These are phyloP conservation scores for Mycteria americana DNA, from an alignment of 2,797 vertebrate genomes.

Conservation along the genomic window DNA sequence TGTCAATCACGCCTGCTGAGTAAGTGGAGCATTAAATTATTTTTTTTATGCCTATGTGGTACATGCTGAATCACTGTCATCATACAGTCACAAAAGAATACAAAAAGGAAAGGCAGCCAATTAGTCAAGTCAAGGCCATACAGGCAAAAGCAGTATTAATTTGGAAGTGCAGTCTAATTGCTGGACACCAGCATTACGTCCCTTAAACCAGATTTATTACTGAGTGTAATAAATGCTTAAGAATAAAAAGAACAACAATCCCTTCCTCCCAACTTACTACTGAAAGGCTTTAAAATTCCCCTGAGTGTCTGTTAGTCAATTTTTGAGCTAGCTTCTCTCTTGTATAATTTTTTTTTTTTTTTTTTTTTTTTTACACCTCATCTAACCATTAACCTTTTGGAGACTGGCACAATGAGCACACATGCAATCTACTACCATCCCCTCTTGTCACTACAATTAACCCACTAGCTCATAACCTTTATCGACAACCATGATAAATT, in stretches of 20 bases:
- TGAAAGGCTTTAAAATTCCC: not conserved
- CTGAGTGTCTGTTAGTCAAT: not conserved
- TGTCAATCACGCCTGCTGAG: slow-evolving; percentile 44
- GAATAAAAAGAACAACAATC: not conserved
- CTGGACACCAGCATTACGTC: not conserved
- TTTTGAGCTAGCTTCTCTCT: not conserved
- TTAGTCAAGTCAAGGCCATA: slow-evolving; percentile 32
- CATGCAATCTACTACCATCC: not conserved
- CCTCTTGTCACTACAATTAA: not conserved
- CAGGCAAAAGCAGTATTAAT: not conserved
- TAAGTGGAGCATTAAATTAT: slow-evolving; percentile 57
- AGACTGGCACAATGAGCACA: not conserved
- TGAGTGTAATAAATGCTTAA: not conserved
- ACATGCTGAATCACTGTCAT: slow-evolving; percentile 60
- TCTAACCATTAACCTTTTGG: not conserved
- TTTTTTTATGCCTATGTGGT: slow-evolving; percentile 41
- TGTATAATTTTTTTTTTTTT: not conserved
- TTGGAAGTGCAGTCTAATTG: slow-evolving; percentile 35
- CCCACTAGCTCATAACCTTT: not conserved
- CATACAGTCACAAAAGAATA: slow-evolving; percentile 8
- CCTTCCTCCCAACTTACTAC: not conserved
- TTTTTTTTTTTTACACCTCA: not conserved
- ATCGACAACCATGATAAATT: not conserved
- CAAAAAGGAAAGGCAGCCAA: slow-evolving; percentile 9
- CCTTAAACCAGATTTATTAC: slow-evolving; percentile 5